phyloP scores from a whole-genome alignment of 1,140 invertebrate genomes.

The Anastrepha obliqua region DNA sequence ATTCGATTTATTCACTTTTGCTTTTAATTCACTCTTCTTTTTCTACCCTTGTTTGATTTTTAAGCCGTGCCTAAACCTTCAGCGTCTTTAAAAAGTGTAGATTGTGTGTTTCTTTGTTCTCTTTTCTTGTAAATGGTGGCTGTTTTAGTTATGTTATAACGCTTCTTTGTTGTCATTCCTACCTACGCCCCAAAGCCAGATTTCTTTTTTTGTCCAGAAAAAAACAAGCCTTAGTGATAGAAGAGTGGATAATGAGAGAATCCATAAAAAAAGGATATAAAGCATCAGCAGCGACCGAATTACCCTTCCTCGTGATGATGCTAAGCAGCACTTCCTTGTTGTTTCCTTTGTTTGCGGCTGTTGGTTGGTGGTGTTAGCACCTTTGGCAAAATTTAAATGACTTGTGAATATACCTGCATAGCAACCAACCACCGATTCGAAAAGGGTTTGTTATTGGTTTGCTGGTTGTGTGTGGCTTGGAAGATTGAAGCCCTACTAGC shows the following conservation, averaged over 20 bases:
- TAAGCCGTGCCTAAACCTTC: too few species aligned
- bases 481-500: too few species aligned
- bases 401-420: not conserved
- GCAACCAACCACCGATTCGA: not conserved
- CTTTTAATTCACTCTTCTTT: too few species aligned
- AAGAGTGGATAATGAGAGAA: not conserved
- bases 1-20: too few species aligned
- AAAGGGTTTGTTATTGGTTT: not conserved
- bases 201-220: not conserved
- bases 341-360: conserved; percentile 17
- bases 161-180: not conserved
- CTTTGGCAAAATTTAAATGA: conserved; percentile 4
- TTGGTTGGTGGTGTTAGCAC: not conserved
- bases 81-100: too few species aligned
- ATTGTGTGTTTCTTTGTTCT: not conserved
- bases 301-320: not conserved
- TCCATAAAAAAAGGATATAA: not conserved
- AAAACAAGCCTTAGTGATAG: not conserved
- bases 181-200: not conserved
- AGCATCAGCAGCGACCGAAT: too few species aligned
- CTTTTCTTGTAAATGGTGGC: not conserved
- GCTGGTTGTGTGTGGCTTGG: too few species aligned
- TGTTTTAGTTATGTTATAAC: not conserved
- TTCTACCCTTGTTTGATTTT: too few species aligned
- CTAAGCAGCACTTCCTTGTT: not conserved